Base-by-base conservation (phyloP, 1,140 invertebrate species). In the Tribolium castaneum region DNA sequence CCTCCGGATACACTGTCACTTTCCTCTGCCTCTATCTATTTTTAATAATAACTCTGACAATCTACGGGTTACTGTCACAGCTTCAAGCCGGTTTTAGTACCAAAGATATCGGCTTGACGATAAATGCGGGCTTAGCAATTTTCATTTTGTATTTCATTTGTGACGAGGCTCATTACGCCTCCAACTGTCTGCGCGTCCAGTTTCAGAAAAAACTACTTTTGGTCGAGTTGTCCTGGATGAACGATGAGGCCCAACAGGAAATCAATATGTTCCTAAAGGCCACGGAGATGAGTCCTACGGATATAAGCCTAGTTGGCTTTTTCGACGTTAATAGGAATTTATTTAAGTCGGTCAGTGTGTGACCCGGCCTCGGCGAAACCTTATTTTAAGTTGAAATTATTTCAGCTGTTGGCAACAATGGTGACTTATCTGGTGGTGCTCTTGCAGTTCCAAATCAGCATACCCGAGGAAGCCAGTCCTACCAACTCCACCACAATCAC, bases 381-480 rank as follows among this genome's bases (percentile, higher is more conserved):
- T 25, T 25, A 7, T n/a, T 4, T 49, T 35, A 22, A 35, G 25
- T 22, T 50, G n/a, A 6, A 12, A 16, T 39, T n/a, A 54, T 87
- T 86, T 72, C 85, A 92, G 88, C 85, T 93, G 30, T 82, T 92
- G 51, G 91, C 91, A 6, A 92, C 92, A 30, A 93, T 93, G 92
- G 92, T 92, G 9, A 93, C 92, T 0, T 93, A 93, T 84, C 83
- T 93, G 49, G 91, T 93, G 4, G 92, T 93, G 2, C 80, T 93
- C 49, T 85, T 93, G 25, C 92, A 93, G 83, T 93, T 93, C 85
- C 92, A 93, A 87, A 93, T 93, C 49, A 92, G 91, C 80, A 91
- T 92, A 78, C 92, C 92, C 5, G 90, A 90, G 77, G 88, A 89
- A 12, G 5, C 4, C 10, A 51, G 39, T 25, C 12, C 35, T 16